phyloP scores from a whole-genome alignment of 2,888 invertebrate genomes.

The Vannuccia rotundouncinata region DNA sequence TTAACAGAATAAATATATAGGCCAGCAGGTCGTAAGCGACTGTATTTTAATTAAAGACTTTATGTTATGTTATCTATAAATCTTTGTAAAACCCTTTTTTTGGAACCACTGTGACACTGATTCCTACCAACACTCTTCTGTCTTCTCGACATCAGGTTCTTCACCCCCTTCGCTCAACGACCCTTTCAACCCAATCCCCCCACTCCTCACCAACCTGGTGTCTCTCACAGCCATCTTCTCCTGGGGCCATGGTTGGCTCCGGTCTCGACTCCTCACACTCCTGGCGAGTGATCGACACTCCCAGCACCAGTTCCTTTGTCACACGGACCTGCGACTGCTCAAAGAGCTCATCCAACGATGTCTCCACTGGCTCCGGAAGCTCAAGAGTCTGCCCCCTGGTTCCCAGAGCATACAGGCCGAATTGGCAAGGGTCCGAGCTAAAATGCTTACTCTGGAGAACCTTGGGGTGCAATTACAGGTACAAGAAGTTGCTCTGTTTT shows the following conservation, averaged over 20 bases:
- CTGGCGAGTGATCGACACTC: background rate
- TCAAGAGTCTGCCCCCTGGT: background rate
- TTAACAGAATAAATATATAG: too few species aligned
- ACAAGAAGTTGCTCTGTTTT: too few species aligned
- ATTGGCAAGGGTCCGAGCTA: background rate
- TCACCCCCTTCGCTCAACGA: background rate
- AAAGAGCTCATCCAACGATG: background rate
- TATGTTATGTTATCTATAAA: too few species aligned
- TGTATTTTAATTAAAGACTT: too few species aligned
- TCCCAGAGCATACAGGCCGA: background rate
- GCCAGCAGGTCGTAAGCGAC: too few species aligned
- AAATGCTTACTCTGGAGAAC: background rate
- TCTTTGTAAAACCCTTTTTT: too few species aligned
- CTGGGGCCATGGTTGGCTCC: background rate
- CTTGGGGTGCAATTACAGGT: background rate
- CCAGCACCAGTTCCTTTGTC: background rate
- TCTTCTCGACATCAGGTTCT: too few species aligned
- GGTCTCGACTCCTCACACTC: background rate
- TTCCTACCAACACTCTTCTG: too few species aligned
- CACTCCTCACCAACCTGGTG: background rate
- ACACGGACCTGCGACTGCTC: slow-evolving; percentile 3
- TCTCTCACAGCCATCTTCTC: background rate
- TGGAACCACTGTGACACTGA: too few species aligned
- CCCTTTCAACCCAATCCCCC: background rate
- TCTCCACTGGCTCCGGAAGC: background rate